Percentiles rank a stretch among this genome's conserved stretches.
These are phyloP conservation scores for Phalacrocorax carbo DNA, from an alignment of 2,113 vertebrate species.

Conservation along the genomic window DNA sequence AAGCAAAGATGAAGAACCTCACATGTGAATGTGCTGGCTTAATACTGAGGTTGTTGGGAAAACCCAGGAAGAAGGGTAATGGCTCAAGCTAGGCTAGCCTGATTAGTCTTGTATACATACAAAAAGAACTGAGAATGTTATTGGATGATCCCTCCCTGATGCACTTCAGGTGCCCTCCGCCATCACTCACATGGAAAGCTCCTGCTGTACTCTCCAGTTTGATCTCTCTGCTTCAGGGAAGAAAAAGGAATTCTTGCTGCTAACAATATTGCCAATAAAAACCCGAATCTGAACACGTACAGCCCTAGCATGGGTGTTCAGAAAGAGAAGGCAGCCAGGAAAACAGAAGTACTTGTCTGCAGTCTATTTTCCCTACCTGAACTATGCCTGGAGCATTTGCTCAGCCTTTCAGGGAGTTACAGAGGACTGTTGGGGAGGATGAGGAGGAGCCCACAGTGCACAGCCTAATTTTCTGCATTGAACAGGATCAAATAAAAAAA, in stretches of 20 bases:
- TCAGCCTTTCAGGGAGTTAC: not conserved
- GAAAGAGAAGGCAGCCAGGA: not conserved
- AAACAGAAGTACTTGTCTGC: not conserved
- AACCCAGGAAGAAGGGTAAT: not conserved
- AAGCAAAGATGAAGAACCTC: not conserved
- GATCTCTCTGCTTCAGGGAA: not conserved
- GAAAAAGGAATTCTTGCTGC: not conserved
- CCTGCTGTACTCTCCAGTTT: not conserved
- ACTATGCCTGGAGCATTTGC: not conserved
- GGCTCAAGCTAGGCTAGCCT: not conserved
- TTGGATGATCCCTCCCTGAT: not conserved
- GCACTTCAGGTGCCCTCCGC: not conserved
- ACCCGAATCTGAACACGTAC: accelerated
- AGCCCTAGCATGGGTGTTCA: not conserved
- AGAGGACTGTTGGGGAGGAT: not conserved
- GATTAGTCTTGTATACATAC: not conserved
- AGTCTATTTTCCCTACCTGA: not conserved
- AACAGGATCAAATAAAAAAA: not conserved
- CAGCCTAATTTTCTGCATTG: not conserved
- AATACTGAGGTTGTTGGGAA: not conserved
- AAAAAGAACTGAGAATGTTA: not conserved
- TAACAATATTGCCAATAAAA: not conserved
- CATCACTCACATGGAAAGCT: not conserved
- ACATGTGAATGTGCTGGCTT: not conserved
- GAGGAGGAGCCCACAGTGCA: not conserved